Evolutionary conservation across 1,140 invertebrate genomes (phyloP), one percentile per base, ranked within the genome.

Genomic region (Chelonus insularis): DNA sequence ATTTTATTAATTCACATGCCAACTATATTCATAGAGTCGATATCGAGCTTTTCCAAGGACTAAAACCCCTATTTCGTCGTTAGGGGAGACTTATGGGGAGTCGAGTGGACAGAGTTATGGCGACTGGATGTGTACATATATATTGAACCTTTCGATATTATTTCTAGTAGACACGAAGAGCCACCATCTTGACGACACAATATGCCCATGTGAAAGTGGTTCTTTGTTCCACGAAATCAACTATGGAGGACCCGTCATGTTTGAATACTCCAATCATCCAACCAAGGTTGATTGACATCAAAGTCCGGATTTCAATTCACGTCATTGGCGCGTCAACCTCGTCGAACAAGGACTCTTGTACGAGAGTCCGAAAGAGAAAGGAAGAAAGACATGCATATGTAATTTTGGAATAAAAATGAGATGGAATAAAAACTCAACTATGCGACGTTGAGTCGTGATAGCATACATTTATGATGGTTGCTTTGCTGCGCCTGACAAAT

Each of bases 391-490:
- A 12, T 45, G 14, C 16, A 45, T 14, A 18, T 45, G 2, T 45
- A 18, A 14, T 12, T 45, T 12, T 16, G 9, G 3, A 45, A 16
- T 16, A 12, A 7, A 25, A 48, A 25, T 18, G 21, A 11, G 45
- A 48, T 20, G 20, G 25, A 29, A 29, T 29, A 29, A 29, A 29
- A 29, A 29, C n/a, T n/a, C n/a, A n/a, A n/a, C n/a, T n/a, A n/a
- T n/a, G n/a, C n/a, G n/a, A n/a, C n/a, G n/a, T 8, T 39, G 37
- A 8, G n/a, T 39, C 3, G n/a, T 32, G 4, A 9, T 39, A 14
- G 7, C 16, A 54, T 34, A 65, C 68, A 32, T 32, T 7, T 57
- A 68, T 72, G 72, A 77, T 76, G 74, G 75, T 71, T 70, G 73
- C 67, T 74, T 73, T 7, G 3, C 25, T 29, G 71, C 69, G 39